Conservation (phyloP, 2,797 vertebrate genomes). For the Hipposideros larvatus region DNA sequence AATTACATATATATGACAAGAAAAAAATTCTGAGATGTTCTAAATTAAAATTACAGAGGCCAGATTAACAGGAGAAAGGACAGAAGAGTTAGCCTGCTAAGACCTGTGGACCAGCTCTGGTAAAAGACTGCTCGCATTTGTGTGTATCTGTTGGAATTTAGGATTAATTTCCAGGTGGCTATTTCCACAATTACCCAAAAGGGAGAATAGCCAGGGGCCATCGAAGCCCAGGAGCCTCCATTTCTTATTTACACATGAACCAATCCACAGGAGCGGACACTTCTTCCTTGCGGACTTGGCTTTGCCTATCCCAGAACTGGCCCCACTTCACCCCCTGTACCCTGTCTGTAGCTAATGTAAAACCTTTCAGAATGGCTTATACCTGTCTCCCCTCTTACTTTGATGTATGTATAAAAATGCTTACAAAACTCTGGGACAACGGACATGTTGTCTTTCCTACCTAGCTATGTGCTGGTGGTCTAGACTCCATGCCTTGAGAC, state of each 20-base stretch:
- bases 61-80: not conserved
- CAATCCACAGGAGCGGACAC: not conserved
- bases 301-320: not conserved
- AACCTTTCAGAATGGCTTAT: not conserved
- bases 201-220: not conserved
- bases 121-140: not conserved
- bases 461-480: not conserved
- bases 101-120: not conserved
- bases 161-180: not conserved
- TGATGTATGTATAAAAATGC: not conserved
- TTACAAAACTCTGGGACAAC: not conserved
- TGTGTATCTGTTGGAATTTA: not conserved
- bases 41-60: slow-evolving; percentile 1
- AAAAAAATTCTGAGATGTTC: not conserved
- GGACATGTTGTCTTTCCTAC: not conserved
- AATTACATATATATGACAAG: not conserved
- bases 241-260: not conserved
- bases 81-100: not conserved
- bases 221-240: not conserved
- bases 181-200: not conserved
- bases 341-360: not conserved
- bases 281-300: not conserved
- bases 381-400: not conserved
- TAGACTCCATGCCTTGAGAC: not conserved
- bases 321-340: not conserved